Conservation (phyloP, 2,888 invertebrate genomes). For the Tetanocera ferruginea region DNA sequence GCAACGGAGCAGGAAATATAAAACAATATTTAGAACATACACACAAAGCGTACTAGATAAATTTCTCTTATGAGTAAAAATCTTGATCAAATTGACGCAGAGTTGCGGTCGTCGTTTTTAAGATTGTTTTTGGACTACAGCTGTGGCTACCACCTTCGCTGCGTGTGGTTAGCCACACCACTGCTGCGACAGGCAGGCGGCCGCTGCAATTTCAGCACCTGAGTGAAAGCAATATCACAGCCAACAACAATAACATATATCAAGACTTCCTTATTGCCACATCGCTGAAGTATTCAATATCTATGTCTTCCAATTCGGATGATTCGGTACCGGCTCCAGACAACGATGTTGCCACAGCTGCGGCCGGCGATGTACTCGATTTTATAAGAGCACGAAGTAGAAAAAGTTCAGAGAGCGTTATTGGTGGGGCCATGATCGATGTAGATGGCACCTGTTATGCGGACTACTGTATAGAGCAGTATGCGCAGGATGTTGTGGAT, state of each 20-base stretch:
- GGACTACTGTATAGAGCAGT: slow-evolving; percentile 76
- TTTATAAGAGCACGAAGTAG: slow-evolving; percentile 49
- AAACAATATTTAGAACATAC: slow-evolving; percentile 2
- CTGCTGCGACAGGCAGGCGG: not conserved
- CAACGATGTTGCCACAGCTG: slow-evolving; percentile 24
- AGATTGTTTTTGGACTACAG: slow-evolving; percentile 49
- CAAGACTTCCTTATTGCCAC: slow-evolving; percentile 15
- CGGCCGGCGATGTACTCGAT: slow-evolving; percentile 55
- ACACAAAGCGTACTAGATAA: slow-evolving; percentile 1
- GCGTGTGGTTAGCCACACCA: slow-evolving; percentile 36
- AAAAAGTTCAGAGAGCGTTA: slow-evolving; percentile 43
- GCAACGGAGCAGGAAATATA: not conserved
- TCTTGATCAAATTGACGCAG: not conserved
- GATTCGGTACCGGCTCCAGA: slow-evolving; percentile 13
- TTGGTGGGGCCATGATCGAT: slow-evolving; percentile 42
- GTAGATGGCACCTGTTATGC: slow-evolving; percentile 49
- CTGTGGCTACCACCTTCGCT: slow-evolving; percentile 47
- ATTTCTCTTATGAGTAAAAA: slow-evolving; percentile 17
- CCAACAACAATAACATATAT: not conserved
- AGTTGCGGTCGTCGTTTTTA: slow-evolving; percentile 39
- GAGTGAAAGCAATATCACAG: slow-evolving; percentile 35
- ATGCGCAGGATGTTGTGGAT: slow-evolving; percentile 82
- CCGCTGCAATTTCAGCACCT: not conserved
- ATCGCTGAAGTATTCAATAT: slow-evolving; percentile 13
- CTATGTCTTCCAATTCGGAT: slow-evolving; percentile 45